A percentile compares a stretch with the other conserved stretches of the same genome.
These are phyloP conservation scores for Miichthys miiuy DNA, from an alignment of 2,797 vertebrate species.

Conservation along the genomic window DNA sequence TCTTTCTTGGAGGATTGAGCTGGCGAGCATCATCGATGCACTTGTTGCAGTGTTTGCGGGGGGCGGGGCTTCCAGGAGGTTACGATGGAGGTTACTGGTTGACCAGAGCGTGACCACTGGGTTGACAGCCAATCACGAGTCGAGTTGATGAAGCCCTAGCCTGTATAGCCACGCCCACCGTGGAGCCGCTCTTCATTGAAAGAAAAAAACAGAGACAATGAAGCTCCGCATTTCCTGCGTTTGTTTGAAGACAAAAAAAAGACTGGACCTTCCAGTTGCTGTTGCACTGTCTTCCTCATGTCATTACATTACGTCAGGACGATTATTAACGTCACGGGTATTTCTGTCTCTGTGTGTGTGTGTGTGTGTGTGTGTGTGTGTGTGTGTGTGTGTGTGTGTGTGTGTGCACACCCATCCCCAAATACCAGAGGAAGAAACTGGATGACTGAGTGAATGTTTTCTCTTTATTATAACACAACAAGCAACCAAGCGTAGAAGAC, in stretches of 20 bases:
- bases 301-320: conserved; percentile 33
- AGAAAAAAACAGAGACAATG: conserved; percentile 24
- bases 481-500: background rate
- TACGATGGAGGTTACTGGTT: conserved; percentile 59
- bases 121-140: conserved; percentile 61
- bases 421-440: conserved; percentile 43
- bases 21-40: conserved; percentile 82
- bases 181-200: conserved; percentile 50
- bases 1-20: conserved; percentile 65
- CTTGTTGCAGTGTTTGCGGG: conserved; percentile 84
- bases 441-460: conserved; percentile 1
- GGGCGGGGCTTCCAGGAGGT: conserved; percentile 60
- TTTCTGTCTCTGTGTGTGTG: conserved; percentile 28
- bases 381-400: background rate
- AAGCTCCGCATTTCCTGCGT: conserved; percentile 22
- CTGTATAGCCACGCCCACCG: conserved; percentile 49
- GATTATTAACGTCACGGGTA: conserved; percentile 38
- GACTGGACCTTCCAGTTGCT: conserved; percentile 75
- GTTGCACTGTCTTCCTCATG: conserved; percentile 48
- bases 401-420: conserved; percentile 51
- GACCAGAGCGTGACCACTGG: conserved; percentile 51
- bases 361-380: background rate
- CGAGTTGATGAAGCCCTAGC: background rate
- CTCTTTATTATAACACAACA: conserved; percentile 26
- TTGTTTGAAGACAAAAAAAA: conserved; percentile 53